These are phyloP conservation scores for Origma solitaria DNA, from an alignment of 2,113 vertebrate species.

Conservation along the genomic window DNA sequence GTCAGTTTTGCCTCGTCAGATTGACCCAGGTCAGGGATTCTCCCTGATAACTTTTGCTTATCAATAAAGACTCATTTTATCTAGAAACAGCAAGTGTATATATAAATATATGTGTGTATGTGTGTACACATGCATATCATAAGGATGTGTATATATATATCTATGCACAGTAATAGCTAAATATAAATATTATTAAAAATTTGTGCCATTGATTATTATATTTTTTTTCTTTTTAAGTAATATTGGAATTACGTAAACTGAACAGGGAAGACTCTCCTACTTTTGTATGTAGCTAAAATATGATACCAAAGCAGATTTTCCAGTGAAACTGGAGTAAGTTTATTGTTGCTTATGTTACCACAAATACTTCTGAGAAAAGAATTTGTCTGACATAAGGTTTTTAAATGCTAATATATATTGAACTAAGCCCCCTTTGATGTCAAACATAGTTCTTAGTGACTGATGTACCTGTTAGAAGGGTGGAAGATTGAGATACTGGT, in stretches of 20 bases:
- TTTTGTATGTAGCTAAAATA: background rate
- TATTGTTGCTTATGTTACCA: background rate
- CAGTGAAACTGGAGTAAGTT: background rate
- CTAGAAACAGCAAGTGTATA: background rate
- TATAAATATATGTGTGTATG: background rate
- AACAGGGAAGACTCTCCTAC: background rate
- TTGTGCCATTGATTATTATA: background rate
- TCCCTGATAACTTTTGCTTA: background rate
- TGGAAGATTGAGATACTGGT: background rate
- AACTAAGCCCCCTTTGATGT: background rate
- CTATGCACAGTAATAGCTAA: background rate
- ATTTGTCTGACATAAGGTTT: background rate
- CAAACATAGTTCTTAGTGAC: background rate
- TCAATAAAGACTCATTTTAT: background rate
- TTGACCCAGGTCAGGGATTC: conserved; percentile 46
- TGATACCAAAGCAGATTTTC: background rate
- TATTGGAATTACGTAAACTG: background rate
- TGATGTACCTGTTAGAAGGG: background rate
- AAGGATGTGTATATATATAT: fast-evolving
- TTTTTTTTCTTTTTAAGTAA: background rate
- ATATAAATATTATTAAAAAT: background rate
- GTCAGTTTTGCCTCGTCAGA: background rate
- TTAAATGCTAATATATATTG: background rate
- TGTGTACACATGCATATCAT: too few relatives aligned
- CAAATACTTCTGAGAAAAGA: background rate